These are phyloP conservation scores for Hippocampus barbouri DNA, from an alignment of 2,113 vertebrate genomes.

Conservation along the genomic window DNA sequence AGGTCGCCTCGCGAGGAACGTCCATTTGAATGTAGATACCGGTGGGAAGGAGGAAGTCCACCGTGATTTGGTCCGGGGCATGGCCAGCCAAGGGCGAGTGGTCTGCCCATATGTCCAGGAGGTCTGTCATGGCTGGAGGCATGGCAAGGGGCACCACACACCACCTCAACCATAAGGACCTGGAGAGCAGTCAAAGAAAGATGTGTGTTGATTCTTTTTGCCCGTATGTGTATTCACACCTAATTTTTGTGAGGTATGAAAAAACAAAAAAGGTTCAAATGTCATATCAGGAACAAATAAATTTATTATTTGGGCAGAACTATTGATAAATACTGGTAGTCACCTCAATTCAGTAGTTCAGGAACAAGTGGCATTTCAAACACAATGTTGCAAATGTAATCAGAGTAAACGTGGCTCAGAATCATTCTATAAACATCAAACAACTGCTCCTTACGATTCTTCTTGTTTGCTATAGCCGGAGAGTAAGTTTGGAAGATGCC, in stretches of 20 bases:
- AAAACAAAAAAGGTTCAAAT: neutral
- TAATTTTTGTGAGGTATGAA: neutral
- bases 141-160: constrained; percentile 77
- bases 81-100: constrained; percentile 82
- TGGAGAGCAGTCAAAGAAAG: constrained; percentile 28
- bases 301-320: neutral
- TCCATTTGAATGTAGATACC: constrained; percentile 97
- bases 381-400: too few species aligned
- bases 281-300: neutral
- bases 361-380: neutral
- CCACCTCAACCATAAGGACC: constrained; percentile 88
- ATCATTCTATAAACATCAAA: neutral
- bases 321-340: neutral
- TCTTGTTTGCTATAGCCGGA: neutral
- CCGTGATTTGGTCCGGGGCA: constrained; percentile 81
- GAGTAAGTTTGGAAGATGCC: neutral
- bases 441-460: neutral
- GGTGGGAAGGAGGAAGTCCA: constrained; percentile 94
- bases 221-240: neutral
- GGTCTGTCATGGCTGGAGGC: constrained; percentile 97
- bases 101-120: constrained; percentile 94
- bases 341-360: neutral
- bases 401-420: too few species aligned
- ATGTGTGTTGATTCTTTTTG: neutral
- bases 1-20: constrained; percentile 90